These are phyloP conservation scores for Leptocoma aspasia DNA, from an alignment of 2,113 vertebrate genomes.

Conservation along the genomic window DNA sequence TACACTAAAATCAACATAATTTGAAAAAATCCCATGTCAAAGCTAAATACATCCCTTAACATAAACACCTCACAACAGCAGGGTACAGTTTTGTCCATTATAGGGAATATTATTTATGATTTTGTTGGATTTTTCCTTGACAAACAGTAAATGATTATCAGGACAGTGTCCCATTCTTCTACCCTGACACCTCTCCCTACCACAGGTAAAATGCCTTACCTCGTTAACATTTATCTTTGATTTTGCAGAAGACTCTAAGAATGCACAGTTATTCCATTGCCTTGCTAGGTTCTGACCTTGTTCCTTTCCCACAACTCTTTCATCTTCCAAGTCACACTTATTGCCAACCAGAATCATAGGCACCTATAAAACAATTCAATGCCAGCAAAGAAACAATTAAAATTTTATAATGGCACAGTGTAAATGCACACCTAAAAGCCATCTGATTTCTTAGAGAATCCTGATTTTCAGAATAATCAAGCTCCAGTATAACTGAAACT, in stretches of 20 bases:
- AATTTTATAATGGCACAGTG: neutral
- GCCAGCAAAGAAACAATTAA: neutral
- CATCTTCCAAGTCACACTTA: slow-evolving; percentile 97
- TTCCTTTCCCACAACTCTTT: slow-evolving; percentile 96
- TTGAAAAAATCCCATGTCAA: neutral
- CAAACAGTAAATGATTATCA: neutral
- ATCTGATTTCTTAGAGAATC: neutral
- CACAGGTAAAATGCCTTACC: slow-evolving; percentile 67
- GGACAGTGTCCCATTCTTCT: neutral
- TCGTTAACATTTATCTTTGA: slow-evolving; percentile 99
- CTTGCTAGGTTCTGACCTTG: slow-evolving; percentile 94
- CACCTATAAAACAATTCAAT: slow-evolving; percentile 75
- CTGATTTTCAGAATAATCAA: neutral
- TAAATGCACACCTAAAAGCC: neutral
- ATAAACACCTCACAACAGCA: neutral
- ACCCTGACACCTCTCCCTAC: neutral
- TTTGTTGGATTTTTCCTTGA: neutral
- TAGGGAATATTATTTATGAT: neutral
- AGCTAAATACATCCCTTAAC: neutral
- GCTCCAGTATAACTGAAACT: neutral
- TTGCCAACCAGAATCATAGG: slow-evolving; percentile 98
- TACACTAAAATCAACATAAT: neutral
- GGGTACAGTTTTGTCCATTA: neutral
- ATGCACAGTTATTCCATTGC: slow-evolving; percentile 97
- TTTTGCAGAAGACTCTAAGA: slow-evolving; percentile 97